Evolutionary conservation across 2,797 vertebrate genomes (phyloP), one percentile per base, ranked within the genome.

Genomic region (Malurus splendens): DNA sequence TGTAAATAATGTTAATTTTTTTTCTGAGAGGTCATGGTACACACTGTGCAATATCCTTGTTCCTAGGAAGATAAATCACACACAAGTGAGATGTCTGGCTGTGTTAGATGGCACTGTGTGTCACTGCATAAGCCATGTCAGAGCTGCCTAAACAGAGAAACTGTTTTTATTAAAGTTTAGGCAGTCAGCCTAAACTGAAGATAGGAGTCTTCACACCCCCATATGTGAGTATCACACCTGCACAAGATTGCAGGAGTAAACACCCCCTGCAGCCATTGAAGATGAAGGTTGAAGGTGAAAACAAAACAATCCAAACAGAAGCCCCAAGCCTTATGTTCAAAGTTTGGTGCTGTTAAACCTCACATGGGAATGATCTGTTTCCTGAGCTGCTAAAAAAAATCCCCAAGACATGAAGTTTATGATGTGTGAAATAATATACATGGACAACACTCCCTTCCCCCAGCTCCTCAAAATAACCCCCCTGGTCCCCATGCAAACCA

Each of bases 321-420:
- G 0, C 0, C 18, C 20, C 25, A 71, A 47, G 23, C 5, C 38
- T 75, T 82, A 55, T 18, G 38, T 52, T 93, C 56, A 64, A 74
- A 60, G 42, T 60, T 83, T 73, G 67, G 32, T 86, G 59, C 45
- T 91, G 45, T 83, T 62, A 85, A 81, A 30, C 27, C 25, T 76
- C 73, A 73, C 52, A 20, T 45, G 42, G 64, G 60, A 90, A 56
- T 14, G 45, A 83, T 78, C 33, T 89, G 42, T 73, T 90, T 83
- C 73, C 73, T 76, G 42, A 23, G 38, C 36, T 77, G 74, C 39
- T 74, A 70, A 91, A 92, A 84, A 84, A 81, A 89, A 61, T 41
- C 5, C 18, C 62, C 2, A 7, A 75, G 38, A 86, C 92, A 82
- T 27, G 2, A 84, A 79, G 18, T 79, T 89, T 84, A 77, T 44